Conservation (phyloP, 2,113 vertebrate genomes). For the Danio rerio region DNA sequence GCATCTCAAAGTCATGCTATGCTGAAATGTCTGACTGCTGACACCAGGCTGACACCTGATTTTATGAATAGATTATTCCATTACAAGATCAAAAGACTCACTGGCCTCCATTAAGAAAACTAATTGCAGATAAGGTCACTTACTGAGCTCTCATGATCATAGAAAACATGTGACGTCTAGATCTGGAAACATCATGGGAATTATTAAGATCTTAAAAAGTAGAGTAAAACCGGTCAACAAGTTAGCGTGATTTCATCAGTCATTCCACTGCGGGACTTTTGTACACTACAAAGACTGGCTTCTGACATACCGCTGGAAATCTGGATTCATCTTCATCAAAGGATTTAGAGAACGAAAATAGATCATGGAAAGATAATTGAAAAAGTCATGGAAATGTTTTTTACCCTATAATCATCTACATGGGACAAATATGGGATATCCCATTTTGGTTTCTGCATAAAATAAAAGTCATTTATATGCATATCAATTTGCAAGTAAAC, state of each 20-base stretch:
- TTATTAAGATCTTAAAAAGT: background rate
- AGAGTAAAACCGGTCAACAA: background rate
- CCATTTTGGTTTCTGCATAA: too few species aligned
- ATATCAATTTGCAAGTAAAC: too few species aligned
- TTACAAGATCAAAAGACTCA: background rate
- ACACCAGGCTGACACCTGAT: background rate
- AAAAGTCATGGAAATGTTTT: background rate
- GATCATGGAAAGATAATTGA: background rate
- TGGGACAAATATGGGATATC: too few species aligned
- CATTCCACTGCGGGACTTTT: background rate
- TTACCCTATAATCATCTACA: background rate
- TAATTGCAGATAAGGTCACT: background rate
- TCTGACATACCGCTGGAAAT: background rate
- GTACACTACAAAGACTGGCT: background rate
- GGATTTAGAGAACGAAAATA: background rate
- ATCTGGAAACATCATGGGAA: conserved; percentile 9
- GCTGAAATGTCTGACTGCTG: conserved; percentile 9
- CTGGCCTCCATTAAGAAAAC: background rate
- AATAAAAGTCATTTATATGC: too few species aligned
- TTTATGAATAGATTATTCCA: conserved; percentile 23
- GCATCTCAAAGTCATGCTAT: background rate
- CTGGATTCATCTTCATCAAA: background rate
- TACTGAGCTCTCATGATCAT: background rate
- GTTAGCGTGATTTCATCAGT: background rate
- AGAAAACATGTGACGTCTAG: conserved; percentile 15